Evolutionary conservation across 2,113 vertebrate genomes (phyloP).

Genomic region (Falcunculus frontatus): DNA sequence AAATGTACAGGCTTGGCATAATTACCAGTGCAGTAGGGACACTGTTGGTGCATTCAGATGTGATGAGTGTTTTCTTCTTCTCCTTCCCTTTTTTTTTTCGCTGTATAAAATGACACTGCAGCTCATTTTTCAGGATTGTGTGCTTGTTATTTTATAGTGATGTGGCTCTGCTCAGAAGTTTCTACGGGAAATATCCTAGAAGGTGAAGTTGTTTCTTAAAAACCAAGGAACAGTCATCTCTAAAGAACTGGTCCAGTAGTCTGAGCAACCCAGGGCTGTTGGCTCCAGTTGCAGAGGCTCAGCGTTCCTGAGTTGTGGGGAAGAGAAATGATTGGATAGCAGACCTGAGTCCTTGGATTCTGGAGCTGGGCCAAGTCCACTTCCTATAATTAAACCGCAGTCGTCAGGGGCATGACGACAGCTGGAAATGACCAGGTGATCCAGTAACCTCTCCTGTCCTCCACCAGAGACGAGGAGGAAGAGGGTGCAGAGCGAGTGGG

Average conservation of each 20-base stretch:
- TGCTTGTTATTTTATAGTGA: background rate
- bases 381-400: background rate
- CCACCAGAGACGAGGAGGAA: background rate
- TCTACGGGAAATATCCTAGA: background rate
- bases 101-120: background rate
- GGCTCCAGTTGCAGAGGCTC: background rate
- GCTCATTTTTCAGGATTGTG: background rate
- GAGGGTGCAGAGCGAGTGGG: background rate
- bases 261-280: background rate
- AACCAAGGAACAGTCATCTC: background rate
- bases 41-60: background rate
- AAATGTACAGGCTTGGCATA: background rate
- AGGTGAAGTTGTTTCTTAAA: background rate
- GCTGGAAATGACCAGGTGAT: background rate
- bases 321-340: background rate
- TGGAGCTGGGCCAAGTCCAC: background rate
- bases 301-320: background rate
- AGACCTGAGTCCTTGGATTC: background rate
- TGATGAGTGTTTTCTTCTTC: background rate
- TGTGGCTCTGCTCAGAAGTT: background rate
- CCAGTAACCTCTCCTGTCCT: background rate
- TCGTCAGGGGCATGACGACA: background rate
- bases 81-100: background rate
- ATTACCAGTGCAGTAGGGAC: background rate
- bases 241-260: background rate